Conservation (phyloP, 2,113 vertebrate species). For the Pitta sordida region DNA sequence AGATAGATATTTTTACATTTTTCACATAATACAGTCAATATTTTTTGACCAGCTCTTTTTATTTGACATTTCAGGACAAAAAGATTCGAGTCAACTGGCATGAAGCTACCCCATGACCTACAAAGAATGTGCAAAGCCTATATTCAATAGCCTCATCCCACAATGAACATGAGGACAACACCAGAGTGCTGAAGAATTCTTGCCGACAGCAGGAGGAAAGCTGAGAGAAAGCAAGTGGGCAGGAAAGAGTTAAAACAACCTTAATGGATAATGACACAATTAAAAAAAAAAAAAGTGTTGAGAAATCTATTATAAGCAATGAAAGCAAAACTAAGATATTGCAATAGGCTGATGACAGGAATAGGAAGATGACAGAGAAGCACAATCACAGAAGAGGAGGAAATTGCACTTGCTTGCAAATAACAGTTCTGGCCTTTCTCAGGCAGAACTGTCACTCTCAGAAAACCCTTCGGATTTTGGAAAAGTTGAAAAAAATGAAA, state of each 20-base stretch:
- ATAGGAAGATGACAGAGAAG: background rate
- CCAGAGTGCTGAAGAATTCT: background rate
- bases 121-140: background rate
- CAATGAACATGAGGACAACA: background rate
- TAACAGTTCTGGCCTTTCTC: background rate
- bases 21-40: background rate
- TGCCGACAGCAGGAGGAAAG: background rate
- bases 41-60: background rate
- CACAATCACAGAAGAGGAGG: background rate
- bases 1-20: background rate
- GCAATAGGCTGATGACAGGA: background rate
- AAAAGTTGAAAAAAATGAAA: background rate
- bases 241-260: conserved; percentile 14
- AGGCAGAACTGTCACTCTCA: background rate
- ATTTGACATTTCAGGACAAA: background rate
- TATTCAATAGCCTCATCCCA: background rate
- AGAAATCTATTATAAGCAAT: background rate
- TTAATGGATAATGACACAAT: background rate
- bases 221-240: background rate
- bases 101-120: background rate
- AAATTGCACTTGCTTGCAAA: background rate
- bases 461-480: background rate
- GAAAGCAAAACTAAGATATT: background rate
- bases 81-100: background rate
- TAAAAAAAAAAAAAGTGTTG: background rate